Evolutionary conservation across 2,113 vertebrate genomes (phyloP).

Genomic region (Elanus axillaris): DNA sequence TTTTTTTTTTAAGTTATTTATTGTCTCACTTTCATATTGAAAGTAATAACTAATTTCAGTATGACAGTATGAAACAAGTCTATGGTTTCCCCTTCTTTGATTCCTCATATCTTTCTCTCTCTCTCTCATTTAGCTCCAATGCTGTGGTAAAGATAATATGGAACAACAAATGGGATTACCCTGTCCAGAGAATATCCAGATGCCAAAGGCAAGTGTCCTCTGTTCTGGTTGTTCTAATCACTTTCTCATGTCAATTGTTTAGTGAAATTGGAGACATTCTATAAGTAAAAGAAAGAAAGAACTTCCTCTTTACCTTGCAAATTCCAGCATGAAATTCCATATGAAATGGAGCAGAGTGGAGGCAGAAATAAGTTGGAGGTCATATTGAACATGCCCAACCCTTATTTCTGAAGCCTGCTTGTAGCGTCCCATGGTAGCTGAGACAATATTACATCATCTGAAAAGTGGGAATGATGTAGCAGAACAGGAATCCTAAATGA

Average conservation of each 20-base stretch:
- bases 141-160: conserved; percentile 74
- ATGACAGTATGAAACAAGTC: background rate
- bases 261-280: background rate
- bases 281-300: background rate
- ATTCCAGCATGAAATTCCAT: background rate
- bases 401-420: background rate
- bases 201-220: conserved; percentile 67
- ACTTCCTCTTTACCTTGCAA: background rate
- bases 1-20: background rate
- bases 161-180: conserved; percentile 61
- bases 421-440: background rate
- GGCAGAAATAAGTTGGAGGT: background rate
- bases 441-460: background rate
- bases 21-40: background rate
- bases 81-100: background rate
- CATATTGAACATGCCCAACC: background rate
- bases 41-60: background rate
- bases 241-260: background rate
- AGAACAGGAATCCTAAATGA: background rate
- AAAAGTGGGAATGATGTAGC: background rate
- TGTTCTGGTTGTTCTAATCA: background rate
- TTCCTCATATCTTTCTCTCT: background rate
- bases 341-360: background rate
- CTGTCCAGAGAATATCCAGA: conserved; percentile 71
- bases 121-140: conserved; percentile 69